phyloP scores from a whole-genome alignment of 2,888 invertebrate species.

The Schizaphis graminum region DNA sequence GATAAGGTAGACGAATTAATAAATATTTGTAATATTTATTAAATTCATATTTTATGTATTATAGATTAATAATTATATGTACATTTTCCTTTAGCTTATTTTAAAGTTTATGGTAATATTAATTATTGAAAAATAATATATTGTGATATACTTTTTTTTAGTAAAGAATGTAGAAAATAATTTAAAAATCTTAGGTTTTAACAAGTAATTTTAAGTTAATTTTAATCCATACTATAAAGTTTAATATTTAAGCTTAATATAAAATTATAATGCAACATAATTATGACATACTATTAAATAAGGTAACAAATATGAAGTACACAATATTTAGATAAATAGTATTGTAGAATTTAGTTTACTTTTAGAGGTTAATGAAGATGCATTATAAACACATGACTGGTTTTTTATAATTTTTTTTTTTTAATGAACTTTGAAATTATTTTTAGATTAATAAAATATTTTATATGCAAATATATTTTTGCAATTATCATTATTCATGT shows the following conservation, averaged over 20 bases:
- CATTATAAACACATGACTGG: not conserved
- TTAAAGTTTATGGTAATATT: not conserved
- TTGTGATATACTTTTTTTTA: not conserved
- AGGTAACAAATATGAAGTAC: not conserved
- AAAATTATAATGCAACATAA: not conserved
- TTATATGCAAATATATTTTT: not conserved
- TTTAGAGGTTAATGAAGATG: not conserved
- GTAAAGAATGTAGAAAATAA: not conserved
- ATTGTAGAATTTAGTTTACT: not conserved
- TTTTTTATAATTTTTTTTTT: not conserved
- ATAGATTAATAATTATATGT: not conserved
- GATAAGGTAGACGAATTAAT: not conserved
- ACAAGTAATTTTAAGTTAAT: not conserved
- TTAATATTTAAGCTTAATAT: not conserved
- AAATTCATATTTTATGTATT: not conserved
- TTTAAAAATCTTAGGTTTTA: not conserved
- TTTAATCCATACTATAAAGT: not conserved
- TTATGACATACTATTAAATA: not conserved
- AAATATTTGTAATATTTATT: not conserved
- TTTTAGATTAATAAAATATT: conserved; percentile 29
- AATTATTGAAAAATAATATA: not conserved
- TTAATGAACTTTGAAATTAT: not conserved
- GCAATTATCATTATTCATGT: conserved; percentile 15
- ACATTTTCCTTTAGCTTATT: not conserved
- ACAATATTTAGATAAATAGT: not conserved